Base-by-base conservation (phyloP, 2,888 invertebrate genomes). In the Periphyllus acericola region DNA sequence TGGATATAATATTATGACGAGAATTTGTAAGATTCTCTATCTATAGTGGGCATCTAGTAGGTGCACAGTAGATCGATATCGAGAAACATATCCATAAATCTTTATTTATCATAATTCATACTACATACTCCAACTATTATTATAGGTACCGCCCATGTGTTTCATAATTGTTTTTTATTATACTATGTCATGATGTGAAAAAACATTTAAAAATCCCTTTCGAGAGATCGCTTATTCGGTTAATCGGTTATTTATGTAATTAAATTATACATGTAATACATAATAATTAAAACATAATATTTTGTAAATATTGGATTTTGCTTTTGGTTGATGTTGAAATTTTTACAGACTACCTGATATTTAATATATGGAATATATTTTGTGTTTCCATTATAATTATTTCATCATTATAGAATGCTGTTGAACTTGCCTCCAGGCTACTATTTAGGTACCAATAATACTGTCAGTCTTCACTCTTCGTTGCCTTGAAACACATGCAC, bases 391-490 rank as follows among this genome's bases (percentile, higher is more conserved):
- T 80, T 80, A 80, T 87, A 81, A 87, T 79, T 86, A 80, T 80
- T 80, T 74, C 19, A 80, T 87, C 80, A 74, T 87, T 74, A 81
- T 32, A 81, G 74, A 52, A 81, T 74, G 60, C 87, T 46, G 87
- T 60, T 29, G n/a, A 34, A 66, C 46, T 72, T 19, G 87, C 80
- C 87, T 66, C 60, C 74, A 66, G 87, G 80, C 14, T 72, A 72
- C 11, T 34, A 46, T 60, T 74, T 11, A n/a, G 17, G 40, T 80
- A 87, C 87, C 29, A 66, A 81, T 81, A 87, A 74, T 46, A 74
- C 74, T 66, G 87, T 74, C 87, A 74, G 80, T 80, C 79, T 80
- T 74, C 87, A 74, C 74, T 80, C 79, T 80, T 79, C 40, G 71
- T 86, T 79, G 72, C 72, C 6, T 78, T 78, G 68, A 78, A 71